Base-by-base conservation (phyloP, 2,797 vertebrate species). In the Glossophaga mutica region DNA sequence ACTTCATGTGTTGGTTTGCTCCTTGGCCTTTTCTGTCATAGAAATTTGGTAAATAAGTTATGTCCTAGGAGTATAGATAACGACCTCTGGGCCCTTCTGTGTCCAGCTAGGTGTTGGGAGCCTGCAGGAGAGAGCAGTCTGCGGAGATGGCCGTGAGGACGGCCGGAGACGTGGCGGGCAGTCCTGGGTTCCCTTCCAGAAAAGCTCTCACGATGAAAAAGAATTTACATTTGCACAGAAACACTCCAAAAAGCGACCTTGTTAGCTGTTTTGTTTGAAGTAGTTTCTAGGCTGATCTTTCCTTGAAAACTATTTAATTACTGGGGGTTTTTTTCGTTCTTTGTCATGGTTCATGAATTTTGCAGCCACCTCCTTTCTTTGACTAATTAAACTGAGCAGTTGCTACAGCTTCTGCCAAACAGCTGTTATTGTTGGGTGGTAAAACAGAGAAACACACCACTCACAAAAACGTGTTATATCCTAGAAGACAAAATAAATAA, bases 341-440 rank as follows among this genome's bases (percentile, higher is more conserved):
- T 87, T 26, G 26, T 87, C 26, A 34, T 77, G 78, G 97, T 95
- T 96, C 93, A 48, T 96, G 91, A 92, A 94, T 94, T 96, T 97
- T 87, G 78, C 77, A 96, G 73, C 91, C 73, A 83, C 94, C 73
- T 95, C 91, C 74, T 62, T 77, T 68, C 96, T 92, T 90, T 94
- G 24, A 96, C 87, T 97, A 97, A 97, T 97, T 95, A 46, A 73
- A 88, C 78, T 57, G 70, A 97, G 93, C 95, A 81, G 50, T 96
- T 96, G 93, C 93, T 91, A 9, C 90, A 92, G 1, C 73, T 93
- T 91, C 93, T 94, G 93, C 93, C 94, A 95, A 97, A 70, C 82
- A 94, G 96, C 82, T 90, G 82, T 79, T 95, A 87, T 44, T 95
- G 90, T 91, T 89, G 93, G 68, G 77, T 73, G 34, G 44, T 87